Evolutionary conservation across 2,888 invertebrate genomes (phyloP).

Genomic region (Parnassius smintheus): DNA sequence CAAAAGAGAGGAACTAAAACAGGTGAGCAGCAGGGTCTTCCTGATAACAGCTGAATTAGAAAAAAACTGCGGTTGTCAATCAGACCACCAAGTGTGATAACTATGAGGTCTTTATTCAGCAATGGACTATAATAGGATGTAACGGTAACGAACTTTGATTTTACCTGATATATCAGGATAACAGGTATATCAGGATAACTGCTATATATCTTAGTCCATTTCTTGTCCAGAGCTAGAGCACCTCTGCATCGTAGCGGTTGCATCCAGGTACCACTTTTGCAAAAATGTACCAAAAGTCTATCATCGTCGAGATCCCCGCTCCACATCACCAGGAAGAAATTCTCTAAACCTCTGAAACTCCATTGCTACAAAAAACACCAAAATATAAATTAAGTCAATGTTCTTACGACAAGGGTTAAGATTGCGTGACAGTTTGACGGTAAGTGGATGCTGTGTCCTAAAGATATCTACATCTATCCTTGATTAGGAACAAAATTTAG

Average conservation of each 20-base stretch:
- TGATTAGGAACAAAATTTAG: too few relatives aligned
- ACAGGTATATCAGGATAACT: constrained; percentile 85
- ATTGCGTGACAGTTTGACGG: too few relatives aligned
- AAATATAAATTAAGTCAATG: too few relatives aligned
- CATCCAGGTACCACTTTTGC: constrained; percentile 74
- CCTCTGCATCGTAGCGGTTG: constrained; percentile 83
- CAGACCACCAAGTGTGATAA: too few relatives aligned
- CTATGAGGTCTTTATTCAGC: too few relatives aligned
- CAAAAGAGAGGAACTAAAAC: too few relatives aligned
- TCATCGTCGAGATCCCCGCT: constrained; percentile 90
- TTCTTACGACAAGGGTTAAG: too few relatives aligned
- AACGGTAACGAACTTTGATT: background rate
- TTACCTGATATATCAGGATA: constrained; percentile 82
- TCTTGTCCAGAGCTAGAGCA: constrained; percentile 85
- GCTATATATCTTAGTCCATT: constrained; percentile 84
- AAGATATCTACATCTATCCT: too few relatives aligned
- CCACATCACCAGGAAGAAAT: constrained; percentile 90
- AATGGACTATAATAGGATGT: background rate
- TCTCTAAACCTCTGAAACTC: constrained; percentile 86
- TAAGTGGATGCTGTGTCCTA: too few relatives aligned
- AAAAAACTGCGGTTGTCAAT: too few relatives aligned
- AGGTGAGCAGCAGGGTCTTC: too few relatives aligned
- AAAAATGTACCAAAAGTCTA: constrained; percentile 84
- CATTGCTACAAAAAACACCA: constrained; percentile 70
- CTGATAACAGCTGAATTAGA: too few relatives aligned